Percentiles rank a stretch among this genome's conserved stretches.
These are phyloP conservation scores for Florisuga fusca DNA, from an alignment of 2,797 vertebrate genomes.

Conservation along the genomic window DNA sequence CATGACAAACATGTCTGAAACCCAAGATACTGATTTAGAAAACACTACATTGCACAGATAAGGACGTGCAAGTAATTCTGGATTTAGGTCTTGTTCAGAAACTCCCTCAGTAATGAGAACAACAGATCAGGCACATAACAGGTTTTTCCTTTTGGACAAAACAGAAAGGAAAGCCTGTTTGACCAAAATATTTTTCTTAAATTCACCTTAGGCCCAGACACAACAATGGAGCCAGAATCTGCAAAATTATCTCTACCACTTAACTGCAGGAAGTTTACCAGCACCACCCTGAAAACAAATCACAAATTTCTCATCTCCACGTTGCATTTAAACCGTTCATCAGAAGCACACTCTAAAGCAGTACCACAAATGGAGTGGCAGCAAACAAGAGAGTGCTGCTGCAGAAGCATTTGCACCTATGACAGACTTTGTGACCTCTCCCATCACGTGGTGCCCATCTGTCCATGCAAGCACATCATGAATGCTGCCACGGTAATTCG, in stretches of 20 bases:
- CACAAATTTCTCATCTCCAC: background rate
- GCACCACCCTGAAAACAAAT: constrained; percentile 58
- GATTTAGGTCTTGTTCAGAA: background rate
- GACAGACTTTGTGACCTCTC: background rate
- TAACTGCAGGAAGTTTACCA: constrained; percentile 66
- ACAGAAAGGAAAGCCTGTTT: constrained; percentile 20
- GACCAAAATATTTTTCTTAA: constrained; percentile 34
- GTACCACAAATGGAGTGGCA: background rate
- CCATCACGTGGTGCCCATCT: accelerated
- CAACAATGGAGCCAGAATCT: constrained; percentile 31
- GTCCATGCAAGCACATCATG: background rate
- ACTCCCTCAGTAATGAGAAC: constrained; percentile 15
- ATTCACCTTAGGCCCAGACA: constrained; percentile 35
- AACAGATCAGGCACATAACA: background rate
- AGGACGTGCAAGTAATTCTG: background rate
- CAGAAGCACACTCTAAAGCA: background rate
- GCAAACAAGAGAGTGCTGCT: background rate
- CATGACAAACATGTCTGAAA: background rate
- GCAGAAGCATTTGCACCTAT: background rate
- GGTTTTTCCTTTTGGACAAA: background rate
- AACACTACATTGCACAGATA: background rate
- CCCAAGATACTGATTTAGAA: background rate
- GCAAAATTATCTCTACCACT: constrained; percentile 39
- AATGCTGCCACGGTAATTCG: accelerated
- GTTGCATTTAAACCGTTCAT: background rate